Conservation (phyloP, 1,140 invertebrate genomes). For the Mamestra configurata region DNA sequence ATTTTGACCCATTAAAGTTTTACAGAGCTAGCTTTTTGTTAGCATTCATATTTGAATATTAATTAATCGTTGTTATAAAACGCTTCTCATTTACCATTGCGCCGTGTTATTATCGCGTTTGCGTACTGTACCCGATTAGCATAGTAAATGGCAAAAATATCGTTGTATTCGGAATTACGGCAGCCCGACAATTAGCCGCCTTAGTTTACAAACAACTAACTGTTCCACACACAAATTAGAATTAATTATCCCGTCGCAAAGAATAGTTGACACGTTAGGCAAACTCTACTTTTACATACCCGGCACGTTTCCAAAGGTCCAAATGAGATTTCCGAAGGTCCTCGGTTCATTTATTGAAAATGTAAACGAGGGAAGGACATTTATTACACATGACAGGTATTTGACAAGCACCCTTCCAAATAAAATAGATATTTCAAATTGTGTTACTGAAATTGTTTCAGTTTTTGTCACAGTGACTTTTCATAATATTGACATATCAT, state of each 20-base stretch:
- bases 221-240: slow-evolving; percentile 40
- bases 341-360: slow-evolving; percentile 53
- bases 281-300: slow-evolving; percentile 47
- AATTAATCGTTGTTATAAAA: slow-evolving; percentile 12
- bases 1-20: not conserved
- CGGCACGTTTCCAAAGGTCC: slow-evolving; percentile 51
- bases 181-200: slow-evolving; percentile 7
- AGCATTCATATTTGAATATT: slow-evolving; percentile 1
- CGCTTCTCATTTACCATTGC: slow-evolving; percentile 2
- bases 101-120: slow-evolving; percentile 23
- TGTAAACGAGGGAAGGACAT: slow-evolving; percentile 54
- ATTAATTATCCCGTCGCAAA: slow-evolving; percentile 40
- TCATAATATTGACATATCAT: slow-evolving; percentile 40
- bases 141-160: slow-evolving; percentile 42
- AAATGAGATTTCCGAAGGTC: slow-evolving; percentile 53
- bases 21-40: not conserved
- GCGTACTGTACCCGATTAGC: slow-evolving; percentile 39
- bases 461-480: slow-evolving; percentile 35
- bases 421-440: slow-evolving; percentile 51
- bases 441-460: slow-evolving; percentile 39
- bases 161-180: slow-evolving; percentile 29
- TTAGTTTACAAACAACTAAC: slow-evolving; percentile 22
- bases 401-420: slow-evolving; percentile 50
- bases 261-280: slow-evolving; percentile 35
- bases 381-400: slow-evolving; percentile 53